Conservation (phyloP, 2,888 invertebrate species). For the Nematopogon swammerdamellus region DNA sequence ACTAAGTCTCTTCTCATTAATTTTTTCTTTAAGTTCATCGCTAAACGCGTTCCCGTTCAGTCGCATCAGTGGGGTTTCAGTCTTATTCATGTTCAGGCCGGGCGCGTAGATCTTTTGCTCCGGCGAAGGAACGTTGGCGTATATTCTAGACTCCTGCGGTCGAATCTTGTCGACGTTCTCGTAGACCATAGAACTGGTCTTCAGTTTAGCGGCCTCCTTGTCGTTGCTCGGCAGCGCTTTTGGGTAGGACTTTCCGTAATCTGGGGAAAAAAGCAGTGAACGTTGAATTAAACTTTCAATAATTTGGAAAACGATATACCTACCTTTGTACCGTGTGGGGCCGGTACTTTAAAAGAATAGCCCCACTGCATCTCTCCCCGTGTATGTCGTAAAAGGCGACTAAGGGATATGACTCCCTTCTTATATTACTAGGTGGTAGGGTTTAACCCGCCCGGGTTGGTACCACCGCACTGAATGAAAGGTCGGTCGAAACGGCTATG, state of each 20-base stretch:
- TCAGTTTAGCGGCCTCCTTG: conserved; percentile 10
- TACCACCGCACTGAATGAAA: no score
- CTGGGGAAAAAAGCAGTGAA: conserved; percentile 1
- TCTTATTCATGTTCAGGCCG: conserved; percentile 25
- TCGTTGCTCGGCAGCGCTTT: not conserved
- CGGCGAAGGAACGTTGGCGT: conserved; percentile 6
- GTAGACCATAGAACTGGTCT: conserved; percentile 26
- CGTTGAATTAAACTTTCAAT: no score
- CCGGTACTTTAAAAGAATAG: no score
- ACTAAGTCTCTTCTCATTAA: conserved; percentile 28
- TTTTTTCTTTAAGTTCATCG: conserved; percentile 30
- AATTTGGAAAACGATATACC: no score
- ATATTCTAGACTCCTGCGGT: conserved; percentile 18
- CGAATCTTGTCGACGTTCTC: conserved; percentile 29
- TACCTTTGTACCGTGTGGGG: no score
- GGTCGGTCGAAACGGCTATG: no score
- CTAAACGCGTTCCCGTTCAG: conserved; percentile 30
- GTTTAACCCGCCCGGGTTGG: no score
- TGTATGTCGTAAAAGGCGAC: no score
- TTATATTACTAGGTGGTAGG: no score
- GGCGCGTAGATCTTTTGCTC: conserved; percentile 4
- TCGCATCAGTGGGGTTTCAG: conserved; percentile 28
- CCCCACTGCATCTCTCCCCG: no score
- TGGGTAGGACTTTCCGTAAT: not conserved
- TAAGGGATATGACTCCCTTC: no score